phyloP scores from a whole-genome alignment of 2,888 invertebrate genomes.

The Drosophila rubida region DNA sequence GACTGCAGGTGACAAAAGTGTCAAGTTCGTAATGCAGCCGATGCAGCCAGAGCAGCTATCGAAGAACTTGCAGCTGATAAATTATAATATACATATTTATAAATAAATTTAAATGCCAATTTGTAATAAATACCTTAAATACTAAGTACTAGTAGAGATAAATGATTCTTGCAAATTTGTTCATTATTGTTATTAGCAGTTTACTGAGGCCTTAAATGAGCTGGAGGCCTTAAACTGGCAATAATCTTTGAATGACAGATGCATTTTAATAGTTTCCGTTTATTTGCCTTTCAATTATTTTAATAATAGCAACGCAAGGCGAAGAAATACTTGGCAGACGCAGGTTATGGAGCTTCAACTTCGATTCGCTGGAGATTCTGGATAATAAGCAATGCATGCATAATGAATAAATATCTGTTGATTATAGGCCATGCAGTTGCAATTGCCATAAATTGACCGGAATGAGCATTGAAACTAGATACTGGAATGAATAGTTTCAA shows the following conservation, averaged over 20 bases:
- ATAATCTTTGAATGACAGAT: neutral
- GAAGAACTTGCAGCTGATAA: too few species aligned
- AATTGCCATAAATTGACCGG: too few species aligned
- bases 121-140: too few species aligned
- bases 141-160: too few species aligned
- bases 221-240: too few species aligned
- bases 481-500: neutral
- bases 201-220: neutral
- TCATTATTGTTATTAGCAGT: neutral
- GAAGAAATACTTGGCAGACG: neutral
- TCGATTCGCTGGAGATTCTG: neutral
- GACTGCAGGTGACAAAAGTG: conserved; percentile 49
- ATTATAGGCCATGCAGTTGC: neutral
- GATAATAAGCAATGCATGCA: neutral
- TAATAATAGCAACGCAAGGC: neutral
- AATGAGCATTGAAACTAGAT: neutral
- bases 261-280: neutral
- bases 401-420: neutral
- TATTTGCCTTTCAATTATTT: neutral
- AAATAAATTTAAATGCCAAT: too few species aligned
- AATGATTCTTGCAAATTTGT: neutral
- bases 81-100: too few species aligned
- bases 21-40: conserved; percentile 15
- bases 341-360: neutral
- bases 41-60: neutral